Base-by-base conservation (phyloP, 2,113 vertebrate genomes). In the Microcebus jonahi region DNA sequence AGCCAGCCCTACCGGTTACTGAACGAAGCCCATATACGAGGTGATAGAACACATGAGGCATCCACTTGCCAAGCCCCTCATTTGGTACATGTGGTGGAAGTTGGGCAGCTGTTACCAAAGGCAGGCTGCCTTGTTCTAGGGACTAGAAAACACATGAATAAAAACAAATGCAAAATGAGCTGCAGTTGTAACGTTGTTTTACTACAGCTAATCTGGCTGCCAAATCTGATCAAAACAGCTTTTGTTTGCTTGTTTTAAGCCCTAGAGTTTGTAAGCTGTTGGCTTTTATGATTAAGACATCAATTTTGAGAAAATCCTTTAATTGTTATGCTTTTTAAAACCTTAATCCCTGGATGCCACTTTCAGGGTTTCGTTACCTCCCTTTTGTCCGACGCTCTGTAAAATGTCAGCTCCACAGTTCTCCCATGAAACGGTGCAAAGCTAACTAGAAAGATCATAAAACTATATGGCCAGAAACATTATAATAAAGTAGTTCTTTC, bases 231-330 rank as follows among this genome's bases (percentile, higher is more conserved):
- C 36, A 83, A 87, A 80, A 85, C 36, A 83, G 79, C 20, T 70
- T 82, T 57, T 76, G 13, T 80, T 94, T 95, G 65, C 39, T 89
- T 94, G 25, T 59, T 83, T 94, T 95, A 96, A 97, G 48, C 53
- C 70, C n/a, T 31, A 34, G 45, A 90, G 65, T 36, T 73, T 97
- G 68, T 91, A 76, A 57, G 83, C 65, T 90, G 34, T 94, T 95
- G 53, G 34, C 39, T 94, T 91, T 97, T 73, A 70, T 87, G 91
- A 94, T 88, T 93, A 91, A 91, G 75, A 94, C n/a, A 55, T 67
- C 59, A 91, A 80, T 61, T 96, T 96, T 95, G 59, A 96, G 96
- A 89, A 96, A 97, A 93, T 87, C 93, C 89, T 95, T 94, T 96
- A 93, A 96, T 87, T 96, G 67, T 89, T 90, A 65, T 23, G 50